Evolutionary conservation across 2,113 vertebrate species (phyloP).

Genomic region (Myocastor coypus): DNA sequence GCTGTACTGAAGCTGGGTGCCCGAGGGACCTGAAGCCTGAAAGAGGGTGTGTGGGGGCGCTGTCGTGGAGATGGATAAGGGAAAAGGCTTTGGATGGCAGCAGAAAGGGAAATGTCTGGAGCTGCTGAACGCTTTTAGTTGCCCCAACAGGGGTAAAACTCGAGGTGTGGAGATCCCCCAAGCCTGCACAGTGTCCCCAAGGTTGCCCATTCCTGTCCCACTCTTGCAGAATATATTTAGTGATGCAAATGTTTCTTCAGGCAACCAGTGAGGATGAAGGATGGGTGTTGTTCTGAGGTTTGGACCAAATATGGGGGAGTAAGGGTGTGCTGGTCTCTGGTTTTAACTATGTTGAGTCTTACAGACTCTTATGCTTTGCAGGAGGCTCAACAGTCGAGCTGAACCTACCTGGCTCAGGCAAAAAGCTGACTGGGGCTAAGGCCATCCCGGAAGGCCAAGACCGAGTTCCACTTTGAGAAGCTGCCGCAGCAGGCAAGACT

Average conservation of each 20-base stretch:
- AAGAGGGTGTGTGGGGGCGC: slow-evolving; percentile 44
- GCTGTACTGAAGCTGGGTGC: not conserved
- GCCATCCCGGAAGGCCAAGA: slow-evolving; percentile 73
- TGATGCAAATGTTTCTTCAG: not conserved
- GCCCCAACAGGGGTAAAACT: not conserved
- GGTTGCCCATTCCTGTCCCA: not conserved
- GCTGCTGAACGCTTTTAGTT: slow-evolving; percentile 34
- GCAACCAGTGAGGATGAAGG: not conserved
- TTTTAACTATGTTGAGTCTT: slow-evolving; percentile 68
- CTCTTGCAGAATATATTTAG: not conserved
- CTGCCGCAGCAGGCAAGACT: not conserved
- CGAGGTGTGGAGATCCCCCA: not conserved
- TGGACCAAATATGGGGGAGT: slow-evolving; percentile 37
- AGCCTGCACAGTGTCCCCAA: not conserved
- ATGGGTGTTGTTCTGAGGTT: slow-evolving; percentile 25
- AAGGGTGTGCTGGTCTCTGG: not conserved
- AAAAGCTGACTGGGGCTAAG: slow-evolving; percentile 14
- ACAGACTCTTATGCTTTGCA: slow-evolving; percentile 67
- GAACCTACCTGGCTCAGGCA: slow-evolving; percentile 11
- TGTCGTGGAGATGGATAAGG: not conserved
- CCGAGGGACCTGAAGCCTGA: not conserved
- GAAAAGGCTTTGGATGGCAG: not conserved
- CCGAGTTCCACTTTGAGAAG: slow-evolving; percentile 55
- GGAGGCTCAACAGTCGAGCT: slow-evolving; percentile 43
- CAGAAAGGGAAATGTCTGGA: slow-evolving; percentile 57